Base-by-base conservation (phyloP, 2,888 invertebrate species). In the Apoderus coryli region DNA sequence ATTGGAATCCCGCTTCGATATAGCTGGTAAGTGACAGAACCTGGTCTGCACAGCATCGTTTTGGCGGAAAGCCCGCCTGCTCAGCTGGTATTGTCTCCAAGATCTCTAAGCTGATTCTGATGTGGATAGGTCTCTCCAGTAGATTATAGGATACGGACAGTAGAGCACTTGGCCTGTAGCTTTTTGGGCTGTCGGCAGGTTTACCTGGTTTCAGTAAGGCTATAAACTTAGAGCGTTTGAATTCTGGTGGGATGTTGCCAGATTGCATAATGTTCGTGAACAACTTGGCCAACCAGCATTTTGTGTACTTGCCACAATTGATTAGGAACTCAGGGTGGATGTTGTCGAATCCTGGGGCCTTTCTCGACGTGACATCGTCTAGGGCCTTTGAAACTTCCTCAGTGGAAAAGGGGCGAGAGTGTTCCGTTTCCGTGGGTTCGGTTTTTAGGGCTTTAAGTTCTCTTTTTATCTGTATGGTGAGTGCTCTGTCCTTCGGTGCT, bases 61-160 rank as follows among this genome's bases (percentile, higher is more conserved):
- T 24, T 7, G 37, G 32, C 15, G 32, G n/a, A 26, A 41, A 41
- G 10, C 42, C 39, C 14, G 42, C 39, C 24, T 42, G 40, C 23
- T 37, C 34, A 19, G 7, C 9, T 19, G 19, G 19, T n/a, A n/a
- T n/a, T n/a, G n/a, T n/a, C n/a, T n/a, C n/a, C n/a, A n/a, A n/a
- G n/a, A n/a, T n/a, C 6, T 19, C 9, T 7, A 7, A 6, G 6
- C 9, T 19, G 9, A 19, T 19, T 19, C 19, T 19, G 19, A 7
- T 19, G 19, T 19, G 9, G 19, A 19, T 19, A 19, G 9, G 10
- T 31, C 28, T 30, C 13, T 5, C 3, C 29, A 28, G 22, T 13
- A 23, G 11, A 10, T 16, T 10, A 11, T 24, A 19, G n/a, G n/a
- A n/a, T n/a, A n/a, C n/a, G n/a, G n/a, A 1, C 14, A 9, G 26